These are phyloP conservation scores for Chloroclystis v-ata DNA, from an alignment of 2,888 invertebrate species.

Conservation along the genomic window DNA sequence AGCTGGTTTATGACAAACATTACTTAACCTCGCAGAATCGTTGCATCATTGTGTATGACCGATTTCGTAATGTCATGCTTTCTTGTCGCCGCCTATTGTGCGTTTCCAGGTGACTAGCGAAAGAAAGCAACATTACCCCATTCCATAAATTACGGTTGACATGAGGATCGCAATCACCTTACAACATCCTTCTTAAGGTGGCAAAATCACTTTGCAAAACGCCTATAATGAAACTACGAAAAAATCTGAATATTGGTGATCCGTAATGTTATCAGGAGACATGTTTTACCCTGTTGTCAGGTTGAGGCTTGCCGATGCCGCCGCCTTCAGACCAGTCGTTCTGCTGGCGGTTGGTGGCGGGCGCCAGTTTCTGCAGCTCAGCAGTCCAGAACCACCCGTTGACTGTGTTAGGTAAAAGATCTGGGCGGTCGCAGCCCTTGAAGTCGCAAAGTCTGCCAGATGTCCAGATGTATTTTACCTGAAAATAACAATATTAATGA, in stretches of 20 bases:
- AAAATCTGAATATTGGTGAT: too few species aligned
- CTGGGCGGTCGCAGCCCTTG: conserved; percentile 91
- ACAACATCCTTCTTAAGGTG: too few species aligned
- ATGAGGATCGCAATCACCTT: not conserved
- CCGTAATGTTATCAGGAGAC: too few species aligned
- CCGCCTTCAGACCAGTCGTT: conserved; percentile 94
- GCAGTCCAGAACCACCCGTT: conserved; percentile 97
- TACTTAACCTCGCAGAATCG: conserved; percentile 62
- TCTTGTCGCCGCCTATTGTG: conserved; percentile 36
- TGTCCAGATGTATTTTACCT: conserved; percentile 95
- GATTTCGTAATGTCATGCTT: conserved; percentile 51
- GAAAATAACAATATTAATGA: conserved; percentile 19
- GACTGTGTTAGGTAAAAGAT: conserved; percentile 86
- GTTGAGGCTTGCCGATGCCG: conserved; percentile 91
- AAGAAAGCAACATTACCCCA: conserved; percentile 29
- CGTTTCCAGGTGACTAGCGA: conserved; percentile 21
- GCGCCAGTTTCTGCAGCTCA: conserved; percentile 89
- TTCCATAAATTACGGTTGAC: conserved; percentile 8
- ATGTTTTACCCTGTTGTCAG: conserved; percentile 90
- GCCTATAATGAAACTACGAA: too few species aligned
- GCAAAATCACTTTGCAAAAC: too few species aligned
- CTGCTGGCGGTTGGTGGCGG: conserved; percentile 87
- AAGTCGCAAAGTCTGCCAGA: conserved; percentile 93
- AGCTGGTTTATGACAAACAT: conserved; percentile 57
- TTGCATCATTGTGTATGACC: conserved; percentile 51